Evolutionary conservation across 1,140 invertebrate species (phyloP), one percentile per base, ranked within the genome.

Genomic region (Arctopsyche grandis): DNA sequence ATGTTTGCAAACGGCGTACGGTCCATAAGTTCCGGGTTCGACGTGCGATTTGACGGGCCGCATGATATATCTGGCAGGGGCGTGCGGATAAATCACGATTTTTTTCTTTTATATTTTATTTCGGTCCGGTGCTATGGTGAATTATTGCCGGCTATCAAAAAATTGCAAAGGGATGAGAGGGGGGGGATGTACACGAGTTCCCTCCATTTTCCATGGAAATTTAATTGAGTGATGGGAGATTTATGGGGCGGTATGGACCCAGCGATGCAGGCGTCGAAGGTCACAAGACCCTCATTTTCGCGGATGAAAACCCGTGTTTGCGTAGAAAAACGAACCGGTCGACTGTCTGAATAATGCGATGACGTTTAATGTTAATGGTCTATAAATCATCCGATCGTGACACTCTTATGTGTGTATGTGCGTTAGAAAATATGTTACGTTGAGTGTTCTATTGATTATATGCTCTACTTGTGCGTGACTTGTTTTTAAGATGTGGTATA

Each of bases 161-260:
- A 38, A 38, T n/a, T 12, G 44, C 5, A 46, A 12, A 12, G 44
- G 44, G 12, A 16, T 3, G 48, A 52, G 48, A 10, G 48, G 48
- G 1, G 10, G 29, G 29, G 7, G 29, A 38, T 38, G 7, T 38
- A 38, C 7, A 38, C 29, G 29, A 38, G 29, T 7, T 7, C 48
- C 10, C 48, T 12, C 48, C 48, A 52, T 52, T 52, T 52, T 52
- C 16, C 48, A 52, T 10, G 63, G 24, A 29, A 66, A 66, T 66
- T 66, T 12, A 66, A 66, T 66, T 66, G 58, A 60, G 58, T 19
- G 58, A 60, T 60, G 7, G 63, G 63, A 24, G 63, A 66, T 66
- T 66, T 66, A 66, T 66, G 9, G 22, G 56, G 24, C 12, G 5
- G n/a, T n/a, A n/a, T n/a, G 63, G 21, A 26, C 19, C 21, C 3